Conservation (phyloP, 2,888 invertebrate genomes). For the Neoaliturus tenellus region DNA sequence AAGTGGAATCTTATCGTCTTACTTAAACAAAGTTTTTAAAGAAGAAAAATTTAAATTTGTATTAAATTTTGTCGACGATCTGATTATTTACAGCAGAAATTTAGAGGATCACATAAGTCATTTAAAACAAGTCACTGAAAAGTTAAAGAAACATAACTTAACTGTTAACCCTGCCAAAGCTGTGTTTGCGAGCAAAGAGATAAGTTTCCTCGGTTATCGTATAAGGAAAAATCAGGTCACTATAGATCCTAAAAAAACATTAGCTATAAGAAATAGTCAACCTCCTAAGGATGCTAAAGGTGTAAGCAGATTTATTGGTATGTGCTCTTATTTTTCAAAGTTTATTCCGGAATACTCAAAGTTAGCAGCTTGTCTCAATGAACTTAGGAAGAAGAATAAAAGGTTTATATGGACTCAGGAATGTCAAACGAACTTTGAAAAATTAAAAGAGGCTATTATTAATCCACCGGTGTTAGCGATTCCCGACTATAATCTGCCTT, state of each 20-base stretch:
- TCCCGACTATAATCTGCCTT: conserved; percentile 6
- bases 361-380: conserved; percentile 18
- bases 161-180: conserved; percentile 46
- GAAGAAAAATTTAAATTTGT: conserved; percentile 20
- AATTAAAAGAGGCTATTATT: background rate
- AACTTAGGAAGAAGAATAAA: conserved; percentile 32
- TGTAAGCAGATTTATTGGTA: conserved; percentile 34
- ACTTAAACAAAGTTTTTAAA: conserved; percentile 15
- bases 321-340: conserved; percentile 12
- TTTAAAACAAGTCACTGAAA: background rate
- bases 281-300: conserved; percentile 1
- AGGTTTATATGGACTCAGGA: conserved; percentile 21
- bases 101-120: background rate
- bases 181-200: no score
- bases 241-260: conserved; percentile 26
- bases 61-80: conserved; percentile 1
- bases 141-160: background rate
- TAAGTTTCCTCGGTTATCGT: conserved; percentile 29
- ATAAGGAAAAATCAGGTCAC: background rate
- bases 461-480: conserved; percentile 2
- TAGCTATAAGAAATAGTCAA: background rate
- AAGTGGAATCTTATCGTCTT: background rate
- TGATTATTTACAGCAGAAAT: background rate
- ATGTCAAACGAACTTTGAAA: conserved; percentile 4
- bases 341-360: conserved; percentile 1